phyloP scores from a whole-genome alignment of 2,888 invertebrate genomes.

The Linnaemya tessellans region DNA sequence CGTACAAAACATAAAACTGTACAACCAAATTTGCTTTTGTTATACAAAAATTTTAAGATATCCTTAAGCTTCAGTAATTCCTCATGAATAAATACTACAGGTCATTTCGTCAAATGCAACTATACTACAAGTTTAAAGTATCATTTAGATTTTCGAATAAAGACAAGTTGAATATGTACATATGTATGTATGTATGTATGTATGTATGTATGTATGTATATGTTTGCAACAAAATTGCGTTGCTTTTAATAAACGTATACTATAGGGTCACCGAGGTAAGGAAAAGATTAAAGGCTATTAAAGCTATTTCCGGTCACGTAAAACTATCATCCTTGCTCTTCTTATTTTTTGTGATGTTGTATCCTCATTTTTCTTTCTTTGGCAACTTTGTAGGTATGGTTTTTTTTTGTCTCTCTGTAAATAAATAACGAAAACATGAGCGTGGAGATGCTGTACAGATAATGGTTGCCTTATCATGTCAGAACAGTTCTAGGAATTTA shows the following conservation, averaged over 20 bases:
- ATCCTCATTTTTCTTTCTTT: constrained; percentile 23
- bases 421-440: constrained; percentile 53
- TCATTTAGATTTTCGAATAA: too few species aligned
- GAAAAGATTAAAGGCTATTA: constrained; percentile 31
- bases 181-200: too few species aligned
- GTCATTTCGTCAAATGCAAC: too few species aligned
- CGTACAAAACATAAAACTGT: too few species aligned
- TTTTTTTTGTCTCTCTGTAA: constrained; percentile 22
- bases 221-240: constrained; percentile 21
- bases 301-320: constrained; percentile 70
- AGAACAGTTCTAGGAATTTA: constrained; percentile 65
- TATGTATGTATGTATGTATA: not conserved
- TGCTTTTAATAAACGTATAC: not conserved
- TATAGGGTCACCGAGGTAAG: not conserved
- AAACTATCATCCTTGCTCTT: constrained; percentile 56
- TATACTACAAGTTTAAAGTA: too few species aligned
- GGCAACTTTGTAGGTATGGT: constrained; percentile 1
- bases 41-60: too few species aligned
- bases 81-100: too few species aligned
- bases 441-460: constrained; percentile 63
- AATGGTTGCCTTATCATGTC: constrained; percentile 57
- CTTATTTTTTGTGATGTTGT: not conserved
- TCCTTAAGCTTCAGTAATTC: too few species aligned
- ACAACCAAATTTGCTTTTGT: too few species aligned
- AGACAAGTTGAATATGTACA: not conserved